Conservation (phyloP, 1,140 invertebrate genomes). For the Drosophila arawakana region DNA sequence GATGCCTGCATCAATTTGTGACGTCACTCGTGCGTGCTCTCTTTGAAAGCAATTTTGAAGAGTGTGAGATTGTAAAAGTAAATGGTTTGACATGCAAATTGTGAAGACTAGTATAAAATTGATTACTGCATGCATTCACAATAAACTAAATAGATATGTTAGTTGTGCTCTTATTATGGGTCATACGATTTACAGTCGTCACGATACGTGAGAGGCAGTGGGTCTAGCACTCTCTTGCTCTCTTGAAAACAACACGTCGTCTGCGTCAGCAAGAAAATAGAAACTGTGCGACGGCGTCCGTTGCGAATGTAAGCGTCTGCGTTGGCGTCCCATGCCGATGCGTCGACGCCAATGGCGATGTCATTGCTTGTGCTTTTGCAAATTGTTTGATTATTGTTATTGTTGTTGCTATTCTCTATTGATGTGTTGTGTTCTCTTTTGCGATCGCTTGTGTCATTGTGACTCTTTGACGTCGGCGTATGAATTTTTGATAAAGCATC, state of each 20-base stretch:
- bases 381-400: conserved; percentile 43
- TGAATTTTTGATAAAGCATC: conserved; percentile 41
- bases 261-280: conserved; percentile 77
- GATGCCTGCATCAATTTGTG: background rate
- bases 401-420: conserved; percentile 16
- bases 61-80: conserved; percentile 21
- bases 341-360: background rate
- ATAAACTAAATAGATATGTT: background rate
- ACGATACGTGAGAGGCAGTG: background rate
- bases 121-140: conserved; percentile 19
- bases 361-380: conserved; percentile 31
- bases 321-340: conserved; percentile 43
- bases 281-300: conserved; percentile 24
- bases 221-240: background rate
- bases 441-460: conserved; percentile 20
- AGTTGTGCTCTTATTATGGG: background rate
- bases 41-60: background rate
- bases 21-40: conserved; percentile 22
- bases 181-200: conserved; percentile 26
- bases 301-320: conserved; percentile 15
- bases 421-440: conserved; percentile 30
- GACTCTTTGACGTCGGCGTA: conserved; percentile 16
- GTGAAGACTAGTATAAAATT: conserved; percentile 23
- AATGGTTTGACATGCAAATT: conserved; percentile 17
- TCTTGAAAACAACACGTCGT: conserved; percentile 20